Evolutionary conservation across 1,140 invertebrate genomes (phyloP).

Genomic region (Aphaenogaster ashmeadi): DNA sequence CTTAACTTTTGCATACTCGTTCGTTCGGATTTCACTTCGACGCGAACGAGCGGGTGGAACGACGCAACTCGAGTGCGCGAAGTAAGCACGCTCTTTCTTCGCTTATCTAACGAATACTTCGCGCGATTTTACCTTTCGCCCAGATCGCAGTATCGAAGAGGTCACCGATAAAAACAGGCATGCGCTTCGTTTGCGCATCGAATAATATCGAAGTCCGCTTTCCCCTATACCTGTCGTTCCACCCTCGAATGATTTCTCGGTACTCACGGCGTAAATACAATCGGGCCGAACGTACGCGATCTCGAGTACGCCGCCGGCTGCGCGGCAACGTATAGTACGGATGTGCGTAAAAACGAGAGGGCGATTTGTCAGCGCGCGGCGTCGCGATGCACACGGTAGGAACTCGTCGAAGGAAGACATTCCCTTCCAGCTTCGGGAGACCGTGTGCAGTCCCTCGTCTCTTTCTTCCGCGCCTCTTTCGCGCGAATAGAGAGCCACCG

Average conservation of each 20-base stretch:
- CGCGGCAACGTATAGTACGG: slow-evolving; percentile 37
- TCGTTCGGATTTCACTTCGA: slow-evolving; percentile 39
- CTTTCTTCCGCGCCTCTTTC: slow-evolving; percentile 59
- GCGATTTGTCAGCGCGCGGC: slow-evolving; percentile 74
- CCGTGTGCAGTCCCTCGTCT: neutral
- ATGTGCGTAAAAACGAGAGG: slow-evolving; percentile 62
- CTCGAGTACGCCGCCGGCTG: slow-evolving; percentile 32
- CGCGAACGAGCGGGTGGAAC: neutral
- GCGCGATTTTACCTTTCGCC: neutral
- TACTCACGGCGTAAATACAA: slow-evolving; percentile 11
- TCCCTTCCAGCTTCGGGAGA: slow-evolving; percentile 36
- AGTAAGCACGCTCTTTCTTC: neutral
- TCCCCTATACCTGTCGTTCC: neutral
- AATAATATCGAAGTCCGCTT: neutral
- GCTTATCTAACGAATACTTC: neutral
- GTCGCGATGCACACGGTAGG: slow-evolving; percentile 54
- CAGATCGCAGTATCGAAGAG: neutral
- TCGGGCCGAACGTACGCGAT: slow-evolving; percentile 36
- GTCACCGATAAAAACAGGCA: neutral
- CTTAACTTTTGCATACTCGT: slow-evolving; percentile 42
- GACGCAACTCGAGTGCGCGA: neutral
- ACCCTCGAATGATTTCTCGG: neutral
- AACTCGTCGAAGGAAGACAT: slow-evolving; percentile 73
- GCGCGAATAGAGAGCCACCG: slow-evolving; percentile 76
- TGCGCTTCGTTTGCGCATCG: neutral